Evolutionary conservation across 2,113 vertebrate species (phyloP), one percentile per base, ranked within the genome.

Genomic region (Nymphicus hollandicus): DNA sequence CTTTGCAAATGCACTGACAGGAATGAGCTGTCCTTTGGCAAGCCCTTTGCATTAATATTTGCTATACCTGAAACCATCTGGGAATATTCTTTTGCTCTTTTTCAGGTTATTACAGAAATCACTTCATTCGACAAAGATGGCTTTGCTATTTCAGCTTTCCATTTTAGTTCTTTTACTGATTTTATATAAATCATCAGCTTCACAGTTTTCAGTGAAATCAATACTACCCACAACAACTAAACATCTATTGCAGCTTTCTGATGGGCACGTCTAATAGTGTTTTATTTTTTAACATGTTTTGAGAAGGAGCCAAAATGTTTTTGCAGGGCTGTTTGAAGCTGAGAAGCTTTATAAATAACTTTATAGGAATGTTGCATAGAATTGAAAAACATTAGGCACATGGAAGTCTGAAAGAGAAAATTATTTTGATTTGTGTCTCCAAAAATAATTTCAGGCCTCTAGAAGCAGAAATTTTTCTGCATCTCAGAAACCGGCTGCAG

Each of bases 351-450:
- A 47, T 74, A 63, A 69, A 89, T 53, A 86, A 35, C 5, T 94
- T 71, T 14, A 47, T 22, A 68, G 18, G 27, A 84, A 65, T 0
- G 1, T 35, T 49, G 43, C 9, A 4, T 65, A 71, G 85, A 76
- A 83, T 8, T 64, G 65, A 68, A 93, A 89, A 87, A 64, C 14
- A 47, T 80, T 44, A 74, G 39, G 17, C 47, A 68, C 39, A 71
- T 55, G 47, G 82, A 91, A 85, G 37, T 6, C 44, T 65, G 71
- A 82, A 82, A 72, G 64, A 60, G 16, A 88, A 86, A 81, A 88
- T 73, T 41, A 37, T 90, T 94, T 90, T 85, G 17, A 77, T 93
- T 89, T 96, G 39, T 76, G 44, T 72, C 69, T 86, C 52, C n/a
- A 84, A 88, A 96, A 86, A 65, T 71, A 71, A 88, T 78, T 88